Base-by-base conservation (phyloP, 2,888 invertebrate species). In the Drosophila dives region DNA sequence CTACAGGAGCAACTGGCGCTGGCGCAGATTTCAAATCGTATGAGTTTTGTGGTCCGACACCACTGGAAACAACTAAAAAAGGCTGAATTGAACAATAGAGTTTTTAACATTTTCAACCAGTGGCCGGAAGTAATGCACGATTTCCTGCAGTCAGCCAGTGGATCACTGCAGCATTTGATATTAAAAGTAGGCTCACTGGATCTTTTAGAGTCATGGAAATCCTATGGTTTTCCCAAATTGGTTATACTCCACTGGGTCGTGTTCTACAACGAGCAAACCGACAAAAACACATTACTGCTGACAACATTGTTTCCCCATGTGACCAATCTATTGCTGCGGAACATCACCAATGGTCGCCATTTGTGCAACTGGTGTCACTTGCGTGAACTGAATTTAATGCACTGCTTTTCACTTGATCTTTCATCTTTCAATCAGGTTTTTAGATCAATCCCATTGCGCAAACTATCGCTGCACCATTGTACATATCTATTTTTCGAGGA, bases 251-350 rank as follows among this genome's bases (percentile, higher is more conserved):
- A 60, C 42, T 73, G 54, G 23, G 51, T 55, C 20, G 51, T 12
- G 29, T 33, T 33, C 3, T 0, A 3, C n/a, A 29, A 11, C 11
- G 40, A 70, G 12, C 33, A 53, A 20, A 59, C 48, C 1, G 81
- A 86, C 42, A 59, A 64, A 23, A 65, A 70, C 10, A 67, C 34
- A 1, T 53, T 70, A 11, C n/a, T 72, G 33, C 17, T 86, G 7
- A 67, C 75, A 1, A 36, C 64, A 48, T 17, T 90, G 0, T 89
- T 86, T 42, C 90, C 88, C 3, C 10, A 50, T 0, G 34, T 90
- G 32, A 64, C n/a, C 1, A 65, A 53, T 2, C 51, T 88, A 2
- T 56, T 56, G 2, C 20, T 90, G 17, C 34, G 10, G 1, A 65
- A 64, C 45, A 55, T 29, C 26, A 53, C 50, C 3, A 81, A 61